These are phyloP conservation scores for Platysternon megacephalum DNA, from an alignment of 2,113 vertebrate genomes.

Conservation along the genomic window DNA sequence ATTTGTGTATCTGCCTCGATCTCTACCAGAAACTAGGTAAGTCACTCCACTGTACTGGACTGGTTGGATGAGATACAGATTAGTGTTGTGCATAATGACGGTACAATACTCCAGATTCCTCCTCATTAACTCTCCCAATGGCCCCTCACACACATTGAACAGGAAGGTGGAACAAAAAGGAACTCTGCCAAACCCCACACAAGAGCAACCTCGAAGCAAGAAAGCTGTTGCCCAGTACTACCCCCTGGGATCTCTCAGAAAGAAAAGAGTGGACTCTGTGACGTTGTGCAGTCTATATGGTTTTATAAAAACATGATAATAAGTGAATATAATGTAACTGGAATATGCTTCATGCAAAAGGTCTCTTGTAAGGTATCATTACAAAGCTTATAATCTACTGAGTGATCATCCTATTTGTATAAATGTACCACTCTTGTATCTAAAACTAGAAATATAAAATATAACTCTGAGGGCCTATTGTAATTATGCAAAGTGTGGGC, in stretches of 20 bases:
- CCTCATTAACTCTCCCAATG: neutral
- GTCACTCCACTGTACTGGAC: neutral
- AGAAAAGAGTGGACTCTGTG: neutral
- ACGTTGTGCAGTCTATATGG: too few relatives aligned
- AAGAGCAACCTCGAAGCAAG: neutral
- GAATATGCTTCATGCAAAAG: too few relatives aligned
- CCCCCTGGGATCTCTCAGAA: neutral
- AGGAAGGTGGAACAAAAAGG: neutral
- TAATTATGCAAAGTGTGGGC: too few relatives aligned
- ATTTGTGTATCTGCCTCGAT: neutral
- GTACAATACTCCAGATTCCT: neutral
- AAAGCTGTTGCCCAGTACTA: neutral
- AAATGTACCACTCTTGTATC: too few relatives aligned
- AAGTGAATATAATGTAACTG: too few relatives aligned
- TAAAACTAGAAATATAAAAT: too few relatives aligned
- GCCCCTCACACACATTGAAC: neutral
- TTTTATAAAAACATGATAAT: too few relatives aligned
- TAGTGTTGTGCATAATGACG: neutral
- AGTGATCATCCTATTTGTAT: too few relatives aligned
- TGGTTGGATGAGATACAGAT: neutral
- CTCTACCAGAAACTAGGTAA: neutral
- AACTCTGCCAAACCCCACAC: neutral
- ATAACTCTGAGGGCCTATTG: too few relatives aligned
- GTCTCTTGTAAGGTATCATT: too few relatives aligned
- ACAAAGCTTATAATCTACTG: too few relatives aligned